Evolutionary conservation across 2,113 vertebrate genomes (phyloP), one percentile per base, ranked within the genome.

Genomic region (Crotalus viridis): DNA sequence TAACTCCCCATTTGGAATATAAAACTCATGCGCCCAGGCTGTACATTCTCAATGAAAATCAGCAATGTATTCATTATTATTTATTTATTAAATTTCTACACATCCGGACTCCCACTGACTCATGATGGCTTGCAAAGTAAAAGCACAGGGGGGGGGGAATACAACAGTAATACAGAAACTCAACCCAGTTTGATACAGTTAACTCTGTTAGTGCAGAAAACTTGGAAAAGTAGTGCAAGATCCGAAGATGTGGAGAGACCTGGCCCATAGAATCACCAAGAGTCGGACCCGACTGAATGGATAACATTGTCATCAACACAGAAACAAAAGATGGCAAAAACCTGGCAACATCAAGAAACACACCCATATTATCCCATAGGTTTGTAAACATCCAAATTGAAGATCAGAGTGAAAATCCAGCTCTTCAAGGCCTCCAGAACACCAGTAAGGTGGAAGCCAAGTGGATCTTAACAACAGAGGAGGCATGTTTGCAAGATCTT

Each of bases 1-100:
- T 93, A 88, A 61, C 0, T 88, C 93, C 91, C 92, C 74, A 91
- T 92, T 93, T 92, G 43, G 89, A 64, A 91, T 43, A 81, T 39
- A 17, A 39, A 81, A 33, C 33, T 74, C 69, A 81, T 0, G 3
- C 3, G 7, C 33, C 7, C 1, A 43, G 33, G 7, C 3, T 81
- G 6, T 81, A 81, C 33, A 39, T 81, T 81, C 69, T 21, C 17
- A 39, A 81, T 81, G 33, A 81, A 81, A 81, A 81, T 21, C 33
- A 81, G 6, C 17, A 43, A 81, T 43, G 3, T 43, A 81, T 43
- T 43, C 15, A 81, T 43, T 10, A 43, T 21, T 43, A 81, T 74
- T 69, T 69, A 74, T 33, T 19, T 81, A 39, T 81, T 81, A 43
- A 39, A 81, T 81, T 21, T 81, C 33, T 21, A 43, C 74, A 81